A percentile compares a stretch with the other conserved stretches of the same genome.
Evolutionary conservation across 2,888 invertebrate genomes (phyloP).

Genomic region (Aphodius granarius): DNA sequence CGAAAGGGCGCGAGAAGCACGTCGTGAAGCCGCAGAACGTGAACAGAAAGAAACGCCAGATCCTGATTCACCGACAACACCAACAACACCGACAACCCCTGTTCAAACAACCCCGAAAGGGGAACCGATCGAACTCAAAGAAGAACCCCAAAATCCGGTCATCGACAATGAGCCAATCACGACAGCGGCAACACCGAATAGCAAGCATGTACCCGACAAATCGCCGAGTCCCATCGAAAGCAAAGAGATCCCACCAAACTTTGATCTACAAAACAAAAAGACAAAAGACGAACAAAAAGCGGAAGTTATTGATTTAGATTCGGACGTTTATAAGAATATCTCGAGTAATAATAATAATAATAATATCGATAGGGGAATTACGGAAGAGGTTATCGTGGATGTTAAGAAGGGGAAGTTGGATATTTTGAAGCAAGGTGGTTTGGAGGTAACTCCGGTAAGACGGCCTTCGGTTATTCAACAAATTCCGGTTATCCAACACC

Average conservation of each 20-base stretch:
- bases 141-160: slow-evolving; percentile 8
- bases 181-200: slow-evolving; percentile 51
- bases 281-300: slow-evolving; percentile 42
- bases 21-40: slow-evolving; percentile 1
- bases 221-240: slow-evolving; percentile 55
- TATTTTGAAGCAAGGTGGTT: slow-evolving; percentile 72
- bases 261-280: slow-evolving; percentile 40
- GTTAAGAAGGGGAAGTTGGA: slow-evolving; percentile 73
- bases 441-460: slow-evolving; percentile 73
- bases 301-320: slow-evolving; percentile 66
- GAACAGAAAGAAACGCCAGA: slow-evolving; percentile 28
- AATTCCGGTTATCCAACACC: slow-evolving; percentile 16
- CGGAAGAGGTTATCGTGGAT: slow-evolving; percentile 51
- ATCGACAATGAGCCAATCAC: slow-evolving; percentile 39
- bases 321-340: slow-evolving; percentile 37
- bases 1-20: slow-evolving; percentile 51
- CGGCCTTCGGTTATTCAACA: slow-evolving; percentile 48
- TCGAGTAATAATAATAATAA: slow-evolving; percentile 36
- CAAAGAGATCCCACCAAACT: slow-evolving; percentile 57
- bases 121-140: slow-evolving; percentile 4
- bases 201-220: slow-evolving; percentile 54
- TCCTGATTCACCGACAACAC: slow-evolving; percentile 31
- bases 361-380: slow-evolving; percentile 28
- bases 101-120: slow-evolving; percentile 23
- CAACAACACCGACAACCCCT: slow-evolving; percentile 28